phyloP scores from a whole-genome alignment of 2,888 invertebrate species.

The Acanthococcus lagerstroemiae region DNA sequence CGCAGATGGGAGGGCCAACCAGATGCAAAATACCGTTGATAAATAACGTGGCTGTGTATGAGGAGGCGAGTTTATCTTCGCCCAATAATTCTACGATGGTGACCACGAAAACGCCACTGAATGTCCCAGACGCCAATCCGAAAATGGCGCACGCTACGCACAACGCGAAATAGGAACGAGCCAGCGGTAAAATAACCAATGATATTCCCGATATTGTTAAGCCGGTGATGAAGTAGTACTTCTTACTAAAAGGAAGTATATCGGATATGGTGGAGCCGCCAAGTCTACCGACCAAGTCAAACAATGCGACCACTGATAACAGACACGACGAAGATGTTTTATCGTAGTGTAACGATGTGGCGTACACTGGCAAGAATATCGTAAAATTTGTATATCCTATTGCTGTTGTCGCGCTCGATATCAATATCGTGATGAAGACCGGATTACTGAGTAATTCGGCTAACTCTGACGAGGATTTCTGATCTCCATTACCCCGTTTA shows the following conservation, averaged over 20 bases:
- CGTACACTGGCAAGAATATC: constrained; percentile 69
- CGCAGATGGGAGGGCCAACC: constrained; percentile 74
- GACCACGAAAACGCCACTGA: constrained; percentile 75
- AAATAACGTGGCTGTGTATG: constrained; percentile 75
- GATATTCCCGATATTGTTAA: constrained; percentile 66
- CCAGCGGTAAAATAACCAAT: constrained; percentile 58
- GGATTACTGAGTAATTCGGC: constrained; percentile 57
- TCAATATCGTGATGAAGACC: constrained; percentile 66
- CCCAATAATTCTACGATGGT: constrained; percentile 83
- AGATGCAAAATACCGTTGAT: constrained; percentile 73
- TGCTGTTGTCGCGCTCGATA: constrained; percentile 76
- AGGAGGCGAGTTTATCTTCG: constrained; percentile 70
- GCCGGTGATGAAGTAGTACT: constrained; percentile 73
- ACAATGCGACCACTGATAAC: constrained; percentile 66
- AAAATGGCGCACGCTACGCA: constrained; percentile 64
- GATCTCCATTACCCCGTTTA: background rate
- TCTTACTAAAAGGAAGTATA: constrained; percentile 61
- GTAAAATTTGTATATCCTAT: constrained; percentile 80
- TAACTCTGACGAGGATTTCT: background rate
- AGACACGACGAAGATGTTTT: constrained; percentile 61
- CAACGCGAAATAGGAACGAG: constrained; percentile 53
- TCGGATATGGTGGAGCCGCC: constrained; percentile 79
- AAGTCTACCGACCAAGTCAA: constrained; percentile 72
- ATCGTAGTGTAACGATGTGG: constrained; percentile 57
- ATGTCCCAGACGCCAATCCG: constrained; percentile 72